phyloP scores from a whole-genome alignment of 1,140 invertebrate genomes.

The Drosophila rhopaloa region DNA sequence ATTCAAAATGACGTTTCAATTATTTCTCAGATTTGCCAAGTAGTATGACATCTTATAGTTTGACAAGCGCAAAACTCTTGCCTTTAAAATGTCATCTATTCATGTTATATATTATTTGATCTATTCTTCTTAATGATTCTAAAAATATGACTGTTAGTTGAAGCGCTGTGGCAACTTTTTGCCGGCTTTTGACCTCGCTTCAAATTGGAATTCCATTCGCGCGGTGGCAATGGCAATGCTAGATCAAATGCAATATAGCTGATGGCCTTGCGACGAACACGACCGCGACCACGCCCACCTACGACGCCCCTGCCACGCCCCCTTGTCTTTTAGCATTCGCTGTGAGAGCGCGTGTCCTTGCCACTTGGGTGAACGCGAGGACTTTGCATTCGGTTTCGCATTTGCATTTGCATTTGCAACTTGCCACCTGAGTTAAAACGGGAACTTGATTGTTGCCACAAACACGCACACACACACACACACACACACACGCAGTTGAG shows the following conservation, averaged over 20 bases:
- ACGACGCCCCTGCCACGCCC: conserved; percentile 5
- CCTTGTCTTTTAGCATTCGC: conserved; percentile 2
- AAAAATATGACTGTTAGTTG: background rate
- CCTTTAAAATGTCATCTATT: no score
- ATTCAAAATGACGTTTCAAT: no score
- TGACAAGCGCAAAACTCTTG: no score
- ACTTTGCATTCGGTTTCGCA: conserved; percentile 28
- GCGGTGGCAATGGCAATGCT: conserved; percentile 27
- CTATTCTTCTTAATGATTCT: background rate
- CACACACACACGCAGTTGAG: background rate
- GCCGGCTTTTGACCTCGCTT: conserved; percentile 7
- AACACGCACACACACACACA: conserved; percentile 8
- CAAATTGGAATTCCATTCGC: conserved; percentile 26
- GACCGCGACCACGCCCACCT: background rate
- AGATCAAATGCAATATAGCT: conserved; percentile 61
- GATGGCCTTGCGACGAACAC: conserved; percentile 42
- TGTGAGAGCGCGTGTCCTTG: conserved; percentile 47
- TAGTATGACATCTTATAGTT: no score
- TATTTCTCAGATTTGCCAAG: no score
- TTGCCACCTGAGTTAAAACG: conserved; percentile 39
- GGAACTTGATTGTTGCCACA: conserved; percentile 45
- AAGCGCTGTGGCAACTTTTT: background rate
- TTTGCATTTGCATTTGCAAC: conserved; percentile 26
- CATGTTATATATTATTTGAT: no score
- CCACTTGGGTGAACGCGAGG: conserved; percentile 50